Base-by-base conservation (phyloP, 2,888 invertebrate genomes). In the Eubasilissa splendida region DNA sequence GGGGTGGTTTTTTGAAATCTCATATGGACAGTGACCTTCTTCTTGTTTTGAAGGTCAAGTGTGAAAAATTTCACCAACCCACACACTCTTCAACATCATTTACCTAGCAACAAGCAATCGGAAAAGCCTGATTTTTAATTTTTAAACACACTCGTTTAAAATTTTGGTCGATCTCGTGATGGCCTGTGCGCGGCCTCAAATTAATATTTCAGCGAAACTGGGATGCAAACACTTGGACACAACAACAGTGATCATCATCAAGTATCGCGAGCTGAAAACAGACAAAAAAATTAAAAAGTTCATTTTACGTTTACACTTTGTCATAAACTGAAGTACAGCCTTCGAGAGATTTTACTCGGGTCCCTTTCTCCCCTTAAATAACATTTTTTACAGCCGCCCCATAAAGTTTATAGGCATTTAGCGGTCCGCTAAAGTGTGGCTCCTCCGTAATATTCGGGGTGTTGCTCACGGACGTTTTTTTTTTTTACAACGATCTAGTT, bases 401-500 rank as follows among this genome's bases (percentile, higher is more conserved):
- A 79, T 79, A 81, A 81, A 79, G 70, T 81, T 81, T 81, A 76
- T 78, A 71, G 78, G 79, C 81, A 70, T 81, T 81, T 81, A 81
- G 76, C 66, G 63, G 63, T 33, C 54, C 42, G 76, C 66, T 60
- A 59, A 60, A 70, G 70, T 14, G 53, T 11, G 50, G 66, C 42
- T 42, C 42, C 42, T 1, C 42, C 4, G 4, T 9, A 42, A 42
- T 42, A 31, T 63, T 63, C 33, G 22, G 63, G 63, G 63, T 63
- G 22, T 63, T 31, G n/a, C 42, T 50, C 66, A 65, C 33, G n/a
- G n/a, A n/a, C 7, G 9, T 42, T 66, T 66, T 66, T 66, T 66
- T 42, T 66, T 66, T 66, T 66, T 66, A 42, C 12, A 66, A 66
- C 66, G 42, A 66, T 66, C 66, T 50, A 12, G 33, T 12, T 12